These are phyloP conservation scores for Porites lutea DNA, from an alignment of 64 coral and sea anemone genomes.

Conservation along the genomic window DNA sequence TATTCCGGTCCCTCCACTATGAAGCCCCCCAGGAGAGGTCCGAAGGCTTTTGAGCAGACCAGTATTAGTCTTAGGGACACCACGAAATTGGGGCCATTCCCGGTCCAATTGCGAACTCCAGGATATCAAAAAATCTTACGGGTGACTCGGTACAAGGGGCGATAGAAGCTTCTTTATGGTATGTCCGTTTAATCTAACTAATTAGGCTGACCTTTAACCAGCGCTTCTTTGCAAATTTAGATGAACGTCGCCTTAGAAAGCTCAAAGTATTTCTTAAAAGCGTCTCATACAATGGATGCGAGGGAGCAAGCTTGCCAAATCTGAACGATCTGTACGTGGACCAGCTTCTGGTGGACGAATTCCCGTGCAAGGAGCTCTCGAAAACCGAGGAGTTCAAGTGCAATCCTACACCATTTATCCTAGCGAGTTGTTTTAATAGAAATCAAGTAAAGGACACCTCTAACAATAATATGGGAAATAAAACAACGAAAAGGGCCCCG, in stretches of 20 bases:
- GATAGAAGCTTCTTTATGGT: too few species aligned
- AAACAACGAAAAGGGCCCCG: neutral
- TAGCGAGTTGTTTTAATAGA: constrained; percentile 94
- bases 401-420: constrained; percentile 88
- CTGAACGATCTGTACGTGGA: constrained; percentile 86
- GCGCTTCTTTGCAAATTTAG: constrained; percentile 1
- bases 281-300: constrained; percentile 88
- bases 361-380: constrained; percentile 72
- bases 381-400: constrained; percentile 77
- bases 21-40: too few species aligned
- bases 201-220: neutral
- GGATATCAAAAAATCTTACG: too few species aligned
- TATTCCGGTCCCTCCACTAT: too few species aligned
- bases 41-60: too few species aligned
- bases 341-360: constrained; percentile 74
- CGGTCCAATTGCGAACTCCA: too few species aligned
- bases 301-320: constrained; percentile 77
- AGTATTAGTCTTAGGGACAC: too few species aligned
- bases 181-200: too few species aligned
- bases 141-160: too few species aligned
- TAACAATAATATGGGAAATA: neutral
- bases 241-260: constrained; percentile 87
- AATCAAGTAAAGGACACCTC: constrained; percentile 35
- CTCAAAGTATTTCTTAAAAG: constrained; percentile 94
- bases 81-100: too few species aligned